These are phyloP conservation scores for Zaprionus capensis DNA, from an alignment of 1,140 invertebrate species.

Conservation along the genomic window DNA sequence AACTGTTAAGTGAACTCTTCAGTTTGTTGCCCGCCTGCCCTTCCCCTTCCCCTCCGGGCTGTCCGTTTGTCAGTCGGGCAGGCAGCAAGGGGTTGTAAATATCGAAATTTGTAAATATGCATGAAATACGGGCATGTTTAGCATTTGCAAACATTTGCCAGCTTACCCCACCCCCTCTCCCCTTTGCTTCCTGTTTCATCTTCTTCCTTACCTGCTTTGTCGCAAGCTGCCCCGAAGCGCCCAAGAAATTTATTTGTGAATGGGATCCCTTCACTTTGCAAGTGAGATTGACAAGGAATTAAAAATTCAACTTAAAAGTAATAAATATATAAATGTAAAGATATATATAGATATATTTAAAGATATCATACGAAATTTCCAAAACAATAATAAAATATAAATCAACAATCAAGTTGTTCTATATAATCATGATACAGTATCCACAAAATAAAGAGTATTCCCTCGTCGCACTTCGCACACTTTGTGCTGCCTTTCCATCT, in stretches of 20 bases:
- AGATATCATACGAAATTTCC: background rate
- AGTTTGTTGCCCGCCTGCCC: slow-evolving; percentile 54
- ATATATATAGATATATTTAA: background rate
- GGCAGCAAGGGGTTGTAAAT: slow-evolving; percentile 65
- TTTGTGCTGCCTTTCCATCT: background rate
- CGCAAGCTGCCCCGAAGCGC: background rate
- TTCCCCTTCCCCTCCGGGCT: background rate
- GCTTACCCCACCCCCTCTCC: slow-evolving; percentile 18
- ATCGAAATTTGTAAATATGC: slow-evolving; percentile 79
- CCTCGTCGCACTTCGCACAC: background rate
- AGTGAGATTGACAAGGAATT: background rate
- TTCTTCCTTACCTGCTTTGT: background rate
- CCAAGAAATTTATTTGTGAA: background rate
- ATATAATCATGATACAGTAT: background rate
- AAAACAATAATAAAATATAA: too few relatives aligned
- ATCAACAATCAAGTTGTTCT: background rate
- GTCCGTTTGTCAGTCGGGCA: background rate
- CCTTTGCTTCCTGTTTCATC: background rate
- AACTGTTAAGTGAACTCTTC: slow-evolving; percentile 81
- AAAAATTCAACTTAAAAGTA: background rate
- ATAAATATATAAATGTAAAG: background rate
- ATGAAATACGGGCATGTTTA: slow-evolving; percentile 78
- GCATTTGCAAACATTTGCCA: slow-evolving; percentile 74
- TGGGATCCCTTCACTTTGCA: background rate
- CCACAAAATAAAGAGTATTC: slow-evolving; percentile 3